Conservation (phyloP, 2,113 vertebrate species). For the Pollachius pollachius region DNA sequence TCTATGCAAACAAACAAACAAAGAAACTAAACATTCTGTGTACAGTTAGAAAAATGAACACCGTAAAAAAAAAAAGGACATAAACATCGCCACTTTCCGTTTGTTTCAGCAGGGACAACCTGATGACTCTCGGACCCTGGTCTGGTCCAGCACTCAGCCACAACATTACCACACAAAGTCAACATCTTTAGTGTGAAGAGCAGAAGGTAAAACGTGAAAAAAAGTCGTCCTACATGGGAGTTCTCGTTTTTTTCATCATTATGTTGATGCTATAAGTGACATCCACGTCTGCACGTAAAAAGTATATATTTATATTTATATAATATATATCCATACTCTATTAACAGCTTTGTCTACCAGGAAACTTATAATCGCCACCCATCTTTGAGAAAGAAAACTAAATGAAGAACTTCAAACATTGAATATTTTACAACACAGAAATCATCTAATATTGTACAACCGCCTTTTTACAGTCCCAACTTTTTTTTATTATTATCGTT, state of each 20-base stretch:
- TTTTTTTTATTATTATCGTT: constrained; percentile 13
- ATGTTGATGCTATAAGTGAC: constrained; percentile 79
- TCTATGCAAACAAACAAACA: constrained; percentile 19
- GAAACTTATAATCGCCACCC: constrained; percentile 70
- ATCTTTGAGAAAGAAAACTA: constrained; percentile 62
- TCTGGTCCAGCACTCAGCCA: constrained; percentile 75
- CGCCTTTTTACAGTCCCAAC: constrained; percentile 41
- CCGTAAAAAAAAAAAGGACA: constrained; percentile 29
- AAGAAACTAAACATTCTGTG: constrained; percentile 24
- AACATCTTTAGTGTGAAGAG: constrained; percentile 72
- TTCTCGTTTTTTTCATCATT: constrained; percentile 64
- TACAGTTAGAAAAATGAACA: constrained; percentile 44
- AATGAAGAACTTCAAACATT: constrained; percentile 64
- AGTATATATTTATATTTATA: constrained; percentile 83
- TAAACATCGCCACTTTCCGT: constrained; percentile 45
- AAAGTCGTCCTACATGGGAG: constrained; percentile 67
- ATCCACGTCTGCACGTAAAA: constrained; percentile 82
- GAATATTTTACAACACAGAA: constrained; percentile 77
- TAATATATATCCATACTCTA: constrained; percentile 84
- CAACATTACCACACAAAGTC: constrained; percentile 77
- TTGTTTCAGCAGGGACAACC: constrained; percentile 20
- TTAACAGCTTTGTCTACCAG: constrained; percentile 80
- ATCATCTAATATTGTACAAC: constrained; percentile 74
- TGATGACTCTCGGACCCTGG: constrained; percentile 61
- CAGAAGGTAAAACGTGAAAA: constrained; percentile 69